Conservation (phyloP, 1,140 invertebrate species). For the Ooceraea biroi region DNA sequence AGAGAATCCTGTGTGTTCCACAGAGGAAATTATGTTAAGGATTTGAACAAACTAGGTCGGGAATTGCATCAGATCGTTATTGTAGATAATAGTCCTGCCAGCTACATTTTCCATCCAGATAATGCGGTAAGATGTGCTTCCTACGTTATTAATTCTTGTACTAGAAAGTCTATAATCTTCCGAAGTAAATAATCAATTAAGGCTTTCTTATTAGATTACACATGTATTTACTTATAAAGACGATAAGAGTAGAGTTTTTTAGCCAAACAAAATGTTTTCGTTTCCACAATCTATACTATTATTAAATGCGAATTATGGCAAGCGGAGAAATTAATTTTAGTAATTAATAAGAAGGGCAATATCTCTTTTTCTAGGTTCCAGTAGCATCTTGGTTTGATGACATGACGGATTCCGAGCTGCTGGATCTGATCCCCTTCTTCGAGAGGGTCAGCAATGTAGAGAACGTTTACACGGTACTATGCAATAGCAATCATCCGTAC, state of each 20-base stretch:
- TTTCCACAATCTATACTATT: neutral
- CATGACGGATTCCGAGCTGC: slow-evolving; percentile 97
- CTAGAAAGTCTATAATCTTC: neutral
- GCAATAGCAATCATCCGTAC: slow-evolving; percentile 95
- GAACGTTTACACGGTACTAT: slow-evolving; percentile 96
- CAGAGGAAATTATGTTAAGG: slow-evolving; percentile 99
- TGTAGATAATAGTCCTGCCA: slow-evolving; percentile 99
- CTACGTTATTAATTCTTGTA: neutral
- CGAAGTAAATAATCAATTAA: neutral
- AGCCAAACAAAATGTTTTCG: neutral
- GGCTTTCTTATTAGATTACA: too few relatives aligned
- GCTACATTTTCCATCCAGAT: slow-evolving; percentile 99
- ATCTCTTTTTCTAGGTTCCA: slow-evolving; percentile 91
- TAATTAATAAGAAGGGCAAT: neutral
- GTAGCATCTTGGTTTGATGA: slow-evolving; percentile 99
- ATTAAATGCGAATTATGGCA: neutral
- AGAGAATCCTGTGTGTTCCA: slow-evolving; percentile 99
- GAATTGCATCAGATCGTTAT: slow-evolving; percentile 99
- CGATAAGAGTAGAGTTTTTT: slow-evolving; percentile 20
- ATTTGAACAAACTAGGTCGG: slow-evolving; percentile 98
- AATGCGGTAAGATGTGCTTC: slow-evolving; percentile 95
- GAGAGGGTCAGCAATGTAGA: slow-evolving; percentile 97
- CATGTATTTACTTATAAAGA: neutral
- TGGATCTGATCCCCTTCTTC: slow-evolving; percentile 98
- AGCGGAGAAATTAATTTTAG: neutral